Evolutionary conservation across 2,888 invertebrate species (phyloP), one percentile per base, ranked within the genome.

Genomic region (Metalampra italica): DNA sequence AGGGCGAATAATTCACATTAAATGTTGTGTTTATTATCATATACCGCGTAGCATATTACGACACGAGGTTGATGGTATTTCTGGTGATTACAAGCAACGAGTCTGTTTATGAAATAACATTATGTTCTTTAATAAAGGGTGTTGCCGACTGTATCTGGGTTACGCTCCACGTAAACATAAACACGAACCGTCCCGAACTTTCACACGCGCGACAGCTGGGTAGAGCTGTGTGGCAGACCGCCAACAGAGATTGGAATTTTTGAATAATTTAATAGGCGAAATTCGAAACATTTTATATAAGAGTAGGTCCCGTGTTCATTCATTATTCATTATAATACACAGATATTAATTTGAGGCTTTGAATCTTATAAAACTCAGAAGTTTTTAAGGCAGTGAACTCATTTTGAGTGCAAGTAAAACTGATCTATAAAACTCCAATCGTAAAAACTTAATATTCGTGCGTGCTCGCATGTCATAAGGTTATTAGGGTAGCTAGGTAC

Each of bases 131-230:
- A 52, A 42, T 47, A 49, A 65, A 64, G 62, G 60, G 59, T 61
- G 63, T 62, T 43, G 34, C 52, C 41, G 46, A 55, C 58, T 51
- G 66, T 69, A 75, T 68, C 72, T 79, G 66, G 76, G 80, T 78
- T 78, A 75, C 68, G 61, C 65, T 66, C 49, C 34, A 59, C 56
- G 70, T 78, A 77, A 76, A 81, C 77, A 68, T 71, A 78, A 79
- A 82, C 75, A 74, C 52, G 57, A 22, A 64, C 51, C 59, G 62
- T 64, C 56, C 62, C 55, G 63, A 63, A 72, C 71, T 76, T 77
- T 76, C 68, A 70, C 72, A 69, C 64, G 74, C 72, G 69, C 64
- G 74, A 73, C 77, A 73, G 64, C 64, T 65, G 46, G 11, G 30
- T 38, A 39, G 38, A 30, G 43, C 39, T 37, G 37, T 36, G 56